Conservation (phyloP, 2,797 vertebrate species). For the Sciurus carolinensis region DNA sequence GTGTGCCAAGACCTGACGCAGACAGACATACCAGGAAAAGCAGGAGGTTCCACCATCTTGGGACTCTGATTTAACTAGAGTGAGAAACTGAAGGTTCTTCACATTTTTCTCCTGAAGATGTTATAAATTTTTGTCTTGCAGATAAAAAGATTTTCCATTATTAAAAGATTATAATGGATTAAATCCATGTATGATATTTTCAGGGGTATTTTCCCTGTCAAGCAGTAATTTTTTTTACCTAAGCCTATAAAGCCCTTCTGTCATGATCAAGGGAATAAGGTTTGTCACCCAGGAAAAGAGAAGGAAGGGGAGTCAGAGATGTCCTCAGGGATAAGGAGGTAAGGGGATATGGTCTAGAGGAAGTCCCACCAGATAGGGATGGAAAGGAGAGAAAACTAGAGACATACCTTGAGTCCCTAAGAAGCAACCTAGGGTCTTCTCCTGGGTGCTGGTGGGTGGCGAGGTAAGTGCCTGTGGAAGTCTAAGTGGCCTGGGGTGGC, state of each 20-base stretch:
- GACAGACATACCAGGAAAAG: neutral
- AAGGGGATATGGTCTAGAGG: neutral
- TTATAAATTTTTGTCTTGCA: neutral
- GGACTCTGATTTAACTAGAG: neutral
- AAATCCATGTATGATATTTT: neutral
- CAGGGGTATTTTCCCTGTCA: neutral
- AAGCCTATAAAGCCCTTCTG: neutral
- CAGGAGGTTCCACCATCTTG: neutral
- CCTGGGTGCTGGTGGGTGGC: neutral
- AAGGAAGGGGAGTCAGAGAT: neutral
- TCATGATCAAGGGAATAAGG: neutral
- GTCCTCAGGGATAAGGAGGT: neutral
- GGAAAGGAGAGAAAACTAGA: neutral
- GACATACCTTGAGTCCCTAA: neutral
- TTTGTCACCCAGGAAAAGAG: neutral
- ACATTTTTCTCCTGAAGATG: neutral
- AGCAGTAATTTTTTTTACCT: neutral
- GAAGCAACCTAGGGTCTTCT: too few species aligned
- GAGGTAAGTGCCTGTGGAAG: neutral
- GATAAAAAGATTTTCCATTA: neutral
- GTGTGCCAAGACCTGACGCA: neutral
- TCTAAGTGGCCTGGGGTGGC: too few species aligned
- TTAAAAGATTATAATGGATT: neutral
- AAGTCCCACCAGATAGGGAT: neutral
- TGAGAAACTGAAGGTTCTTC: neutral